These are phyloP conservation scores for Agrochola macilenta DNA, from an alignment of 2,888 invertebrate species.

Conservation along the genomic window DNA sequence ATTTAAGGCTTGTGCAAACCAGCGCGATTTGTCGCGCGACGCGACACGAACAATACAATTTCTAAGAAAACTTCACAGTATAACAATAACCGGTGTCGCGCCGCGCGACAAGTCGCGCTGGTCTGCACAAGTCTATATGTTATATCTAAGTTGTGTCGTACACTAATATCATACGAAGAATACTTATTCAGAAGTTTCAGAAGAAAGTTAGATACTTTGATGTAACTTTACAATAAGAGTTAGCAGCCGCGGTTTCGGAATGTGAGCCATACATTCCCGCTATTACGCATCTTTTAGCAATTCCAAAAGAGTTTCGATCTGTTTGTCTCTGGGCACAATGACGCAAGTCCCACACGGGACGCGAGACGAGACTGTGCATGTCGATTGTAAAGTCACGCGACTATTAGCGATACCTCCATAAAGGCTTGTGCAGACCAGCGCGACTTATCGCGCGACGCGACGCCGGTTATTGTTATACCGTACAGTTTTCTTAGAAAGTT, in stretches of 20 bases:
- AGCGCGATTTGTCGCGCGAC: no score
- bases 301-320: constrained; percentile 5
- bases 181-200: constrained; percentile 1
- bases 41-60: no score
- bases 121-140: no score
- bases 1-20: no score
- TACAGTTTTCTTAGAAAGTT: no score
- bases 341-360: not conserved
- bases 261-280: constrained; percentile 1
- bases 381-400: not conserved
- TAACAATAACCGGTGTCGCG: no score
- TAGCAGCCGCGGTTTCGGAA: constrained; percentile 1
- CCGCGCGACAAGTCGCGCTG: no score
- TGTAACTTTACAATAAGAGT: constrained; percentile 14
- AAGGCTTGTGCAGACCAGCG: no score
- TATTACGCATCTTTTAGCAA: constrained; percentile 25
- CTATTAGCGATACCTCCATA: not conserved
- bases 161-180: not conserved
- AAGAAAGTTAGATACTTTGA: not conserved
- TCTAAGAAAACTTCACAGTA: no score
- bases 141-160: no score
- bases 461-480: no score
- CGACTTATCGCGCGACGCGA: no score
- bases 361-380: not conserved
- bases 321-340: not conserved